Evolutionary conservation across 35 echinoderm and acorn worm species (phyloP).

Genomic region (Hemicentrotus pulcherrimus): DNA sequence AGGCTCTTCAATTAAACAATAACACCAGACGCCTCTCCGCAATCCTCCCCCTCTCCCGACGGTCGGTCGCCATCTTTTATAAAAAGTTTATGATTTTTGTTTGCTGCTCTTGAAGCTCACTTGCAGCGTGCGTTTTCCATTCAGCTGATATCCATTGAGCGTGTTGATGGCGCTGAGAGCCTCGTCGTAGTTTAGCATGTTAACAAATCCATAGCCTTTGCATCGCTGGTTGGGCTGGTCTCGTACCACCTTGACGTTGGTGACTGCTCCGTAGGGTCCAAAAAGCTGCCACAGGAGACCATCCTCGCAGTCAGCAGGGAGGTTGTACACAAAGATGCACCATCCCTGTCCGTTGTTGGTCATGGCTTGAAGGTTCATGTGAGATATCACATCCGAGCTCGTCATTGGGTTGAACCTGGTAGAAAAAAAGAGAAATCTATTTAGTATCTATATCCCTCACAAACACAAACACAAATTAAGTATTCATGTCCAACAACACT

Average conservation of each 20-base stretch:
- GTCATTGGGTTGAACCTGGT: conserved; percentile 74
- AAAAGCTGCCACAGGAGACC: conserved; percentile 96
- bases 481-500: background rate
- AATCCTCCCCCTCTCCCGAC: background rate
- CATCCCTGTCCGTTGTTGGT: conserved; percentile 98
- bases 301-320: conserved; percentile 90
- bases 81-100: conserved; percentile 53
- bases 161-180: conserved; percentile 82
- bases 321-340: conserved; percentile 99
- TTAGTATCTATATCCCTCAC: background rate
- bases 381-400: conserved; percentile 65
- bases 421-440: background rate
- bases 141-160: conserved; percentile 90
- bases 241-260: conserved; percentile 94
- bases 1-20: conserved; percentile 24
- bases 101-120: conserved; percentile 99
- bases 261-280: conserved; percentile 94
- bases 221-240: conserved; percentile 91
- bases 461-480: background rate
- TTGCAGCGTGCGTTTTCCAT: conserved; percentile 86
- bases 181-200: conserved; percentile 99
- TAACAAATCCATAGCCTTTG: conserved; percentile 98
- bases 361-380: conserved; percentile 92
- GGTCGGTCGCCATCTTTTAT: background rate
- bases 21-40: background rate